These are phyloP conservation scores for Erebia aethiops DNA, from an alignment of 2,888 invertebrate genomes.

Conservation along the genomic window DNA sequence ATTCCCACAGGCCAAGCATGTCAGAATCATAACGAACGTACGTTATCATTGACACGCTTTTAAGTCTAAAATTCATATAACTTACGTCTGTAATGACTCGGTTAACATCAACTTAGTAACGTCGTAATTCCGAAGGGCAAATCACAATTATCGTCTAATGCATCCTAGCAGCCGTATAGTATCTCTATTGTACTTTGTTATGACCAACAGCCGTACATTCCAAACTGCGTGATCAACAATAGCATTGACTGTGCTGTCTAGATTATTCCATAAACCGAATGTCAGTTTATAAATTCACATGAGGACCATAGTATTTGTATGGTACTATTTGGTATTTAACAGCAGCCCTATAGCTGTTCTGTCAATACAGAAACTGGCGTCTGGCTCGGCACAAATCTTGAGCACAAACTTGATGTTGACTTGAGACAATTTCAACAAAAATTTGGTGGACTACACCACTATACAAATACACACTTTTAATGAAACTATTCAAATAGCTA, in stretches of 20 bases:
- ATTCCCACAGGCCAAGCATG: too few relatives aligned
- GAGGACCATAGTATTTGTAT: neutral
- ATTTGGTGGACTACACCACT: too few relatives aligned
- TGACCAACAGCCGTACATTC: conserved; percentile 2
- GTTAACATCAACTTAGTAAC: neutral
- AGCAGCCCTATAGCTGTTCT: too few relatives aligned
- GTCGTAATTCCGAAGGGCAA: neutral
- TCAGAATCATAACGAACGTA: too few relatives aligned
- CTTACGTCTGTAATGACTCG: neutral
- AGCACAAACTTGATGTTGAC: too few relatives aligned
- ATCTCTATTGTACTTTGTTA: conserved; percentile 9
- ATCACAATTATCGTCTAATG: conserved; percentile 12
- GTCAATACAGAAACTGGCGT: too few relatives aligned
- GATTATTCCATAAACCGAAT: conserved; percentile 4
- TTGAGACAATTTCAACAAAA: too few relatives aligned
- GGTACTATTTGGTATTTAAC: too few relatives aligned
- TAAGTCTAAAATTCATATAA: neutral
- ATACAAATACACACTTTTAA: too few relatives aligned
- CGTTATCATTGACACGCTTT: too few relatives aligned
- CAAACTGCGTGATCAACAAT: neutral
- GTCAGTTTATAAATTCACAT: neutral
- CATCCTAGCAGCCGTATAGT: conserved; percentile 1
- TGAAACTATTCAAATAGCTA: too few relatives aligned
- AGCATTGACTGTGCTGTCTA: conserved; percentile 4
- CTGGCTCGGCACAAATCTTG: too few relatives aligned